phyloP scores from a whole-genome alignment of 2,888 invertebrate species.

The Drosophila colorata region DNA sequence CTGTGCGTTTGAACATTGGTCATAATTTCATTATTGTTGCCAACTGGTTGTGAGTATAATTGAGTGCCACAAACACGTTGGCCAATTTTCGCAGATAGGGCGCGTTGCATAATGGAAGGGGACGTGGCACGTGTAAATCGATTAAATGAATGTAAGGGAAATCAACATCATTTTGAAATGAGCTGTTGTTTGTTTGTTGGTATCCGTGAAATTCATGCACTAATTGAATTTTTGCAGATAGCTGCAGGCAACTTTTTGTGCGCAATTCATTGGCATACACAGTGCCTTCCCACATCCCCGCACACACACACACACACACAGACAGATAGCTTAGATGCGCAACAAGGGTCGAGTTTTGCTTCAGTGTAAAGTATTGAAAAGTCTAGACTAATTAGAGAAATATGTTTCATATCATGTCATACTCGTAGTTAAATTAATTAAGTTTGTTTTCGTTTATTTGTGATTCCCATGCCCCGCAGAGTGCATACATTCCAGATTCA shows the following conservation, averaged over 20 bases:
- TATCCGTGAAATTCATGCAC: conserved; percentile 28
- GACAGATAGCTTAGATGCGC: neutral
- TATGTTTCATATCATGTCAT: conserved; percentile 15
- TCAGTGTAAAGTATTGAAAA: conserved; percentile 1
- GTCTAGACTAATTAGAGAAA: conserved; percentile 17
- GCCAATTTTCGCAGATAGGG: neutral
- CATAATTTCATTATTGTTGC: neutral
- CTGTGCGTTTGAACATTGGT: neutral
- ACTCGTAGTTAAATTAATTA: conserved; percentile 15
- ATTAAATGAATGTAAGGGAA: conserved; percentile 17
- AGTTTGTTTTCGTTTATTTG: neutral
- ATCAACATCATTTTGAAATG: conserved; percentile 28
- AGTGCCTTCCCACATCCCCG: neutral
- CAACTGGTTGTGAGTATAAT: conserved; percentile 6
- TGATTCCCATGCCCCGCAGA: neutral
- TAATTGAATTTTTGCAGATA: conserved; percentile 42
- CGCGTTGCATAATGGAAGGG: conserved; percentile 9
- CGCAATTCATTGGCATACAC: conserved; percentile 4
- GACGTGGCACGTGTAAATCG: conserved; percentile 24
- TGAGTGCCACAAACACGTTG: conserved; percentile 9
- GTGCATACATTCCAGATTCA: neutral
- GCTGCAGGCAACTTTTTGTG: conserved; percentile 17
- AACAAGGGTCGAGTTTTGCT: conserved; percentile 4
- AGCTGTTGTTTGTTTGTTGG: conserved; percentile 11
- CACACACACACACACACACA: neutral